Conservation (phyloP, 2,797 vertebrate species). For the Champsocephalus esox region DNA sequence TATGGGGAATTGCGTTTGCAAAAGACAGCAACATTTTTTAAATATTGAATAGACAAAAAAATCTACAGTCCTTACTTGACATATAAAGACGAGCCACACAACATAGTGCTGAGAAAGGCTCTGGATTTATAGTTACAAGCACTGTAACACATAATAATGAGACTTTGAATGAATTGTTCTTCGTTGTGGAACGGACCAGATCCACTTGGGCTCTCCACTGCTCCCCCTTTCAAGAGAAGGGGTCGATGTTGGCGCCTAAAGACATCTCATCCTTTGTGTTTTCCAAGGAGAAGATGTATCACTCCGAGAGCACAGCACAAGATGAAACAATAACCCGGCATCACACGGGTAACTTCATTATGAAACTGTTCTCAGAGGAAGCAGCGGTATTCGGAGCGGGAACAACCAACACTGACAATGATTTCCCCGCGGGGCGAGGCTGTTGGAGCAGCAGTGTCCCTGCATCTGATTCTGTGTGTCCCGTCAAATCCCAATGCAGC, state of each 20-base stretch:
- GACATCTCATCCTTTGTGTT: constrained; percentile 15
- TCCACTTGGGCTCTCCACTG: neutral
- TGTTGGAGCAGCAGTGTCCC: constrained; percentile 33
- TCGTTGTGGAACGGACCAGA: neutral
- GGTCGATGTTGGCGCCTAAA: neutral
- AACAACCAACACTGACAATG: constrained; percentile 40
- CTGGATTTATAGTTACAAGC: neutral
- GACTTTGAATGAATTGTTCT: neutral
- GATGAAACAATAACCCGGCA: constrained; percentile 52
- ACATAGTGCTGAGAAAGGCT: too few species aligned
- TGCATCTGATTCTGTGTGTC: constrained; percentile 30
- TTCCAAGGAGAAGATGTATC: constrained; percentile 34
- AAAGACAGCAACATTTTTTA: neutral
- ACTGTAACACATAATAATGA: neutral
- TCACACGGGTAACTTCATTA: constrained; percentile 49
- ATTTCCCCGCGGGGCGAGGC: constrained; percentile 55
- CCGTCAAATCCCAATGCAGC: constrained; percentile 26
- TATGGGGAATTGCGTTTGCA: neutral
- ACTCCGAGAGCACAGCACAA: constrained; percentile 23
- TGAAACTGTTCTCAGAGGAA: constrained; percentile 24
- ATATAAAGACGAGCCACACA: too few species aligned
- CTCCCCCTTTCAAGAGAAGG: constrained; percentile 8
- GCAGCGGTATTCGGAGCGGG: constrained; percentile 45
- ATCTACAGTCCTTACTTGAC: too few species aligned
- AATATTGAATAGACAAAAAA: too few species aligned